These are phyloP conservation scores for Mus pahari DNA, from an alignment of 2,113 vertebrate species.

Conservation along the genomic window DNA sequence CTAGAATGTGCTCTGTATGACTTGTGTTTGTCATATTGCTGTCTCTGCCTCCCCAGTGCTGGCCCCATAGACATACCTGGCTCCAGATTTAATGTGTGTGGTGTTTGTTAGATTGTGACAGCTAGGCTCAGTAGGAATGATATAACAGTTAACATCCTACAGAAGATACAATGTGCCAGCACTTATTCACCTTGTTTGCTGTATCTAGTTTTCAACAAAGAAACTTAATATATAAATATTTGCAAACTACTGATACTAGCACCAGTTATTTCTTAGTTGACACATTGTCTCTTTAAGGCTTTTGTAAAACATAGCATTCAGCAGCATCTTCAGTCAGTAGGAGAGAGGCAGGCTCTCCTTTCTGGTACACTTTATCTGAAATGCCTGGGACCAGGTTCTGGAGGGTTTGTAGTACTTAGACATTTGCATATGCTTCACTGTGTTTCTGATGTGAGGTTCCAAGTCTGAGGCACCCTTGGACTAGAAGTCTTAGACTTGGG, in stretches of 20 bases:
- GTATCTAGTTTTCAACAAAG: slow-evolving; percentile 57
- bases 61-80: background rate
- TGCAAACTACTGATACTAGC: background rate
- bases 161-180: background rate
- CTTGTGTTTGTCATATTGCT: background rate
- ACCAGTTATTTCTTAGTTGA: slow-evolving; percentile 3
- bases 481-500: background rate
- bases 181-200: slow-evolving; percentile 19
- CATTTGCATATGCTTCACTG: background rate
- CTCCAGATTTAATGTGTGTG: background rate
- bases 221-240: background rate
- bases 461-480: background rate
- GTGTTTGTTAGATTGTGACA: slow-evolving; percentile 26
- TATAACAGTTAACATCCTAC: background rate
- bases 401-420: background rate
- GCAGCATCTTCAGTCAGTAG: slow-evolving; percentile 8
- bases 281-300: slow-evolving; percentile 11
- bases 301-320: slow-evolving; percentile 27
- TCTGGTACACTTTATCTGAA: background rate
- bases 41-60: background rate
- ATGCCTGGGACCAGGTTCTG: background rate
- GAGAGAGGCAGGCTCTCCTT: background rate
- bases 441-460: background rate
- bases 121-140: background rate
- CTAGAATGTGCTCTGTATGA: background rate